Percentiles rank a stretch among this genome's conserved stretches.
These are phyloP conservation scores for Chrysolophus pictus DNA, from an alignment of 2,797 vertebrate species.

Conservation along the genomic window DNA sequence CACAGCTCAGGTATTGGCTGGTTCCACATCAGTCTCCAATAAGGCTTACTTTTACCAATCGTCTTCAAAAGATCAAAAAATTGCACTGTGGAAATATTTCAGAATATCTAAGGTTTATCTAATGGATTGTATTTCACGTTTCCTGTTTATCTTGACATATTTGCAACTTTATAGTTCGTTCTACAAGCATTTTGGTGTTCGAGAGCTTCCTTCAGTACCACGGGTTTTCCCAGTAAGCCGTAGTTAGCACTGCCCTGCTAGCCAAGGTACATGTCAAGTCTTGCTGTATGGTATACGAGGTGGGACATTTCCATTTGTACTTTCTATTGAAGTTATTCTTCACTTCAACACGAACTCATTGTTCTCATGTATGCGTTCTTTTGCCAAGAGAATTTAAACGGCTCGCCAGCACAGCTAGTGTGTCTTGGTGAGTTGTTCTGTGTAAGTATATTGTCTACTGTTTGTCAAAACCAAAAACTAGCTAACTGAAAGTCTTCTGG, in stretches of 20 bases:
- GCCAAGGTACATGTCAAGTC: rapidly evolving
- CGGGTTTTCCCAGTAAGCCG: neutral
- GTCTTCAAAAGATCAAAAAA: neutral
- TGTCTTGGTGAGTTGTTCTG: neutral
- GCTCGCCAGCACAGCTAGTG: neutral
- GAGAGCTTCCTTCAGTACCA: neutral
- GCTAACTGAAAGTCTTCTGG: neutral
- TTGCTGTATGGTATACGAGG: neutral
- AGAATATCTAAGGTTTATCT: neutral
- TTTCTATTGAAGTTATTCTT: neutral
- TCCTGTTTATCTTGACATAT: neutral
- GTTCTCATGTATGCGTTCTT: neutral
- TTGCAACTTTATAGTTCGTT: neutral
- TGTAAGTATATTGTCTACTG: neutral
- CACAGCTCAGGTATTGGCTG: neutral
- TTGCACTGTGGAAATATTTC: neutral
- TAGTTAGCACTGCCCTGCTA: neutral
- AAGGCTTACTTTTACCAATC: neutral
- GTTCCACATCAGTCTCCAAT: neutral
- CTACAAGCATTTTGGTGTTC: neutral
- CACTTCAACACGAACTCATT: neutral
- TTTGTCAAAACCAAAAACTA: neutral
- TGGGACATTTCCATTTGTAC: neutral
- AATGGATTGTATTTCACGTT: neutral
- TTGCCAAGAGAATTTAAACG: neutral